Conservation (phyloP, 2,888 invertebrate genomes). For the Amiota communis region DNA sequence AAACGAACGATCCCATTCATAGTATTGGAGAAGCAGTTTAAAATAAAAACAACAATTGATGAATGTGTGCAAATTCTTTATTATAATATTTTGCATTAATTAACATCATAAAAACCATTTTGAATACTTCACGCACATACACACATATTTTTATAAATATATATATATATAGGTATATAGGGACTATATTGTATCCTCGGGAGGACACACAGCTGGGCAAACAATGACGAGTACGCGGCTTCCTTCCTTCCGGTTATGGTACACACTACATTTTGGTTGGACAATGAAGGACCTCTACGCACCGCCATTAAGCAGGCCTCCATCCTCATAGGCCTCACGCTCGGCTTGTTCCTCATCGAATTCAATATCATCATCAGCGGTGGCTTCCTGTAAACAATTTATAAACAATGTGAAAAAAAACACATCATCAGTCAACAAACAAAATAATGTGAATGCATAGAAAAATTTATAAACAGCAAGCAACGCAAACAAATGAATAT, state of each 20-base stretch:
- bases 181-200: not conserved
- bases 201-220: slow-evolving; percentile 18
- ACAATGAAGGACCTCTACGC: slow-evolving; percentile 45
- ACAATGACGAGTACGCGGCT: slow-evolving; percentile 12
- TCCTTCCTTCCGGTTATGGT: slow-evolving; percentile 20
- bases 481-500: slow-evolving; percentile 35
- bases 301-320: slow-evolving; percentile 67
- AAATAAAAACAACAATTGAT: slow-evolving; percentile 33
- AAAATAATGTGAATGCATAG: slow-evolving; percentile 7
- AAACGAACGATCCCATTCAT: no score
- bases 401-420: slow-evolving; percentile 38
- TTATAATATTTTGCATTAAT: slow-evolving; percentile 25
- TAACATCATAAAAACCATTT: slow-evolving; percentile 21
- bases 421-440: slow-evolving; percentile 30
- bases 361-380: slow-evolving; percentile 77
- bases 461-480: slow-evolving; percentile 35
- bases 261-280: not conserved
- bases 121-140: slow-evolving; percentile 15
- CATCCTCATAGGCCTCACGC: slow-evolving; percentile 64
- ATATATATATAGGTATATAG: no score
- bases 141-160: not conserved
- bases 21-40: not conserved
- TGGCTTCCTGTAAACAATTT: slow-evolving; percentile 75
- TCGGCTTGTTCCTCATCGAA: slow-evolving; percentile 76
- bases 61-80: slow-evolving; percentile 28